Evolutionary conservation across 2,113 vertebrate species (phyloP), one percentile per base, ranked within the genome.

Genomic region (Melanerpes aurifrons): DNA sequence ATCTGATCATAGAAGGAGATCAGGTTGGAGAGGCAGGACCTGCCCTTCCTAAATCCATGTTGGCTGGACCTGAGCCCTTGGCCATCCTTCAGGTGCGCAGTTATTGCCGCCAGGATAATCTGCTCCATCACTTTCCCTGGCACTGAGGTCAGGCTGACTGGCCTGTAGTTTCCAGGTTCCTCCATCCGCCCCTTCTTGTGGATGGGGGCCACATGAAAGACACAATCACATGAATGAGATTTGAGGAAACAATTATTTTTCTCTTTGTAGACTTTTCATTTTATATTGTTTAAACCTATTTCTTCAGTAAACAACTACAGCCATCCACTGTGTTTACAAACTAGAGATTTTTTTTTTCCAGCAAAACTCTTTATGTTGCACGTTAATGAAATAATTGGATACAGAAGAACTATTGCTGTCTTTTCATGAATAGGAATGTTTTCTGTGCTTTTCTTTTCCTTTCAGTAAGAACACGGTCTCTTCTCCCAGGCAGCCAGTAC

Each of bases 401-500:
- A 70, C 80, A 73, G 37, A 96, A 83, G 35, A 95, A 92, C 25
- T 93, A 47, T 47, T 71, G 59, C 29, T 10, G 40, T 69, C 62
- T 94, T 95, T 96, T 94, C 93, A 93, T 70, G 92, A 84, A 66
- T 59, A 94, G 87, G 95, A 94, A 93, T 63, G 43, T 10, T 90
- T 95, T 87, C 63, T 82, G 47, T 69, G 71, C 68, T 91, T 95
- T 96, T 78, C n/a, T 10, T 93, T 94, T 22, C 17, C 94, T 92
- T 86, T 92, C 82, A 75, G 24, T 79, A 81, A 83, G 79, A 94
- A 45, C 67, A 86, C n/a, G n/a, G n/a, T n/a, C n/a, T n/a, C n/a
- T n/a, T n/a, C n/a, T n/a, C n/a, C n/a, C n/a, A n/a, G n/a, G n/a
- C n/a, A n/a, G n/a, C n/a, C n/a, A n/a, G n/a, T n/a, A n/a, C n/a